phyloP scores from a whole-genome alignment of 2,888 invertebrate genomes.

The Timema podura region DNA sequence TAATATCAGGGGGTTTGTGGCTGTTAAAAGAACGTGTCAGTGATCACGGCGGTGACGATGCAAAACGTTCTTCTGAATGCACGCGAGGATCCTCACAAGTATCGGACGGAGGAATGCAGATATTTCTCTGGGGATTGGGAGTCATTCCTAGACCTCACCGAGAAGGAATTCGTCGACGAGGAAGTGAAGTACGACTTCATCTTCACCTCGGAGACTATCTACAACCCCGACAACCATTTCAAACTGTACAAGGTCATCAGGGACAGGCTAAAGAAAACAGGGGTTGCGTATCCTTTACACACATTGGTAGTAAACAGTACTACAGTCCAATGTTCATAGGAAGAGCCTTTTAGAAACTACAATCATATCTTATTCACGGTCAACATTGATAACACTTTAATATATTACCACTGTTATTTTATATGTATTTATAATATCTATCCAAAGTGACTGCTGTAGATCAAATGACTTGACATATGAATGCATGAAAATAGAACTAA shows the following conservation, averaged over 20 bases:
- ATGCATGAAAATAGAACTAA: too few species aligned
- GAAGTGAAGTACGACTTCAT: slow-evolving; percentile 72
- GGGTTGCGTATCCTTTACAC: slow-evolving; percentile 58
- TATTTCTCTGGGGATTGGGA: slow-evolving; percentile 72
- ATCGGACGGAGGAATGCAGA: slow-evolving; percentile 39
- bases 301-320: too few species aligned
- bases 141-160: slow-evolving; percentile 49
- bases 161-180: slow-evolving; percentile 38
- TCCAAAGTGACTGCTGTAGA: too few species aligned
- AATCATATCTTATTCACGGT: too few species aligned
- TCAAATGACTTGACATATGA: too few species aligned
- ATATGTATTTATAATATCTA: too few species aligned
- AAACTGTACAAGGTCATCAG: slow-evolving; percentile 70
- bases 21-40: slow-evolving; percentile 74
- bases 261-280: slow-evolving; percentile 56
- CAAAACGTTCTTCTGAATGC: slow-evolving; percentile 72
- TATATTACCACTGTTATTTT: too few species aligned
- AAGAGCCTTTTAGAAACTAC: too few species aligned
- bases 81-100: neutral
- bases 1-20: slow-evolving; percentile 11
- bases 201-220: slow-evolving; percentile 91
- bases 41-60: slow-evolving; percentile 73
- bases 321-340: too few species aligned
- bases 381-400: too few species aligned
- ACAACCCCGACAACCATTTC: slow-evolving; percentile 72